Base-by-base conservation (phyloP, 1,140 invertebrate species). In the Pectinophora gossypiella region DNA sequence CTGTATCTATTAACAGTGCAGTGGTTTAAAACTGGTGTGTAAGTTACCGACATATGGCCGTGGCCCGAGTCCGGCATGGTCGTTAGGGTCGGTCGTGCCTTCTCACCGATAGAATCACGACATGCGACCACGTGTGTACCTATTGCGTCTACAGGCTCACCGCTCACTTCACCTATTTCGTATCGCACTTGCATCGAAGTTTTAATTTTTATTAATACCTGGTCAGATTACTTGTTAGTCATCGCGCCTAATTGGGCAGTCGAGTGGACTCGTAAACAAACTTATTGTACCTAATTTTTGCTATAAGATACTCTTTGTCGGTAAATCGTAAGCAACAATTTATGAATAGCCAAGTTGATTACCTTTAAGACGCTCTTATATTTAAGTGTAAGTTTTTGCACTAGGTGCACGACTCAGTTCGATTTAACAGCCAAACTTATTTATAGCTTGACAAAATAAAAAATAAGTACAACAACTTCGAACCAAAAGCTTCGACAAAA, bases 41-140 rank as follows among this genome's bases (percentile, higher is more conserved):
- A 78, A 82, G 78, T 83, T 68, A 59, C 59, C 55, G 64, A 77
- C 76, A 83, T 82, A 77, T 84, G 80, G 79, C 68, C 73, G 51
- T 74, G 69, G 59, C 54, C 67, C 57, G 64, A 71, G 68, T 76
- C 71, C 74, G 72, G 48, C 36, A 44, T 12, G 19, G 61, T 60
- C 61, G 53, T 68, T 64, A 64, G 59, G 62, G 65, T 67, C 51
- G 61, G 61, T 72, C 72, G 72, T 75, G 74, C 57, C 54, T 59
- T 44, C 49, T 56, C 61, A 64, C 69, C 70, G 62, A 79, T 76
- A 77, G 76, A 77, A 73, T 77, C 76, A 76, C 74, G 76, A 80
- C 64, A 67, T 36, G 47, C 60, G 60, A 74, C 71, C 82, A 85
- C 82, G 77, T 85, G 78, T 73, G 69, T 67, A 61, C n/a, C 68